Evolutionary conservation across 2,113 vertebrate species (phyloP).

Genomic region (Charina bottae): DNA sequence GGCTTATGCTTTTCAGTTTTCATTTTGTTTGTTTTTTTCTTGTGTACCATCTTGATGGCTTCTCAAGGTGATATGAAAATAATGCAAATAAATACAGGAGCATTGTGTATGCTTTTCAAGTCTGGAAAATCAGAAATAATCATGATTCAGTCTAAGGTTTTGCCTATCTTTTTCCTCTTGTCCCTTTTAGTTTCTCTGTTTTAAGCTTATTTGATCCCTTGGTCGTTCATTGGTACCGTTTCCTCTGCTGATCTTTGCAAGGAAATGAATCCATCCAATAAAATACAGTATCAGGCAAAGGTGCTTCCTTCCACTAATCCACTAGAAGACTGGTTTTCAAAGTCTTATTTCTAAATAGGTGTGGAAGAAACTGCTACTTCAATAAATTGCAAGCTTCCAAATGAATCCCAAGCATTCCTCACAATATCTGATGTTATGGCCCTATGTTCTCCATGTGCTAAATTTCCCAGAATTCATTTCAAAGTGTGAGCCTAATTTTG

Average conservation of each 20-base stretch:
- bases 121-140: neutral
- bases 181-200: neutral
- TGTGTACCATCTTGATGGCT: neutral
- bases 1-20: neutral
- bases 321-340: neutral
- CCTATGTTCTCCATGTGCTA: neutral
- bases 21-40: neutral
- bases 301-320: neutral
- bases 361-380: neutral
- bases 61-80: neutral
- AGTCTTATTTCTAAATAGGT: neutral
- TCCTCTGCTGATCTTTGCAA: neutral
- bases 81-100: neutral
- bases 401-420: neutral
- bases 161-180: neutral
- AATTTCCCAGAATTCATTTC: neutral
- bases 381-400: neutral
- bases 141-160: neutral
- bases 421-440: neutral
- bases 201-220: neutral
- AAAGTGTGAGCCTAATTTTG: neutral
- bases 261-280: neutral
- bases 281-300: neutral
- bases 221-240: neutral
- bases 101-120: neutral